Percentiles rank a stretch among this genome's conserved stretches.
Conservation (phyloP, 2,888 invertebrate genomes). For the Pseudeuparius sepicola region DNA sequence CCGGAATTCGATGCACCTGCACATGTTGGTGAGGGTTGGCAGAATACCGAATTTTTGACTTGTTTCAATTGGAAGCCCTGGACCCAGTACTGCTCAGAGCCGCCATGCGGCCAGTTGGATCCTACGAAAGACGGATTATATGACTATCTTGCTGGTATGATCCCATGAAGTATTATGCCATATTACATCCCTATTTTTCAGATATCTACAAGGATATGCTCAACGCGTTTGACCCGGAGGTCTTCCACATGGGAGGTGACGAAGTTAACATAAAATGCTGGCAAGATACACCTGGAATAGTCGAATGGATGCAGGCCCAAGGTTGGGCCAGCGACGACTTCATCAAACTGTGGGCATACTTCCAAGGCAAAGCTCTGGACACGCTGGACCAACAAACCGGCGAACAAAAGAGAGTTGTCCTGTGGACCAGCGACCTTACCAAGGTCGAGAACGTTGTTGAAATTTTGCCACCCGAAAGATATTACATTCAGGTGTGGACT, state of each 20-base stretch:
- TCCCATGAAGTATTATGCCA: constrained; percentile 66
- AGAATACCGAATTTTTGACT: constrained; percentile 52
- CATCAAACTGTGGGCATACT: constrained; percentile 60
- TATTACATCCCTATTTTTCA: too few species aligned
- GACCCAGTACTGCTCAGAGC: constrained; percentile 62
- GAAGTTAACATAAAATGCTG: constrained; percentile 78
- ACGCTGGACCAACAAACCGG: constrained; percentile 43
- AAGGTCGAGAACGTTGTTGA: constrained; percentile 51
- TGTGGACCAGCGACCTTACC: constrained; percentile 76
- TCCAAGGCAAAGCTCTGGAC: constrained; percentile 55
- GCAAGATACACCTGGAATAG: constrained; percentile 44
- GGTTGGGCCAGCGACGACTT: constrained; percentile 41
- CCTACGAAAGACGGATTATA: constrained; percentile 58
- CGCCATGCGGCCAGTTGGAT: constrained; percentile 66
- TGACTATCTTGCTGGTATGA: constrained; percentile 53
- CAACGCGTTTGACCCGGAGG: constrained; percentile 47
- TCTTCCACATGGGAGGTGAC: constrained; percentile 83
- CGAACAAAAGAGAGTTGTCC: constrained; percentile 50
- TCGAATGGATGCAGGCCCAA: constrained; percentile 51
- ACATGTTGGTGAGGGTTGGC: constrained; percentile 83
- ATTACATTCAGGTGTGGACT: constrained; percentile 78
- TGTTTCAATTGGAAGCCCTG: constrained; percentile 65
- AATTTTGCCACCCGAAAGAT: constrained; percentile 59
- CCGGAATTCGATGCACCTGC: constrained; percentile 84
- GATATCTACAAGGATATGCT: constrained; percentile 69